These are phyloP conservation scores for Ardeotis arabs DNA, from an alignment of 2,113 vertebrate genomes.

Conservation along the genomic window DNA sequence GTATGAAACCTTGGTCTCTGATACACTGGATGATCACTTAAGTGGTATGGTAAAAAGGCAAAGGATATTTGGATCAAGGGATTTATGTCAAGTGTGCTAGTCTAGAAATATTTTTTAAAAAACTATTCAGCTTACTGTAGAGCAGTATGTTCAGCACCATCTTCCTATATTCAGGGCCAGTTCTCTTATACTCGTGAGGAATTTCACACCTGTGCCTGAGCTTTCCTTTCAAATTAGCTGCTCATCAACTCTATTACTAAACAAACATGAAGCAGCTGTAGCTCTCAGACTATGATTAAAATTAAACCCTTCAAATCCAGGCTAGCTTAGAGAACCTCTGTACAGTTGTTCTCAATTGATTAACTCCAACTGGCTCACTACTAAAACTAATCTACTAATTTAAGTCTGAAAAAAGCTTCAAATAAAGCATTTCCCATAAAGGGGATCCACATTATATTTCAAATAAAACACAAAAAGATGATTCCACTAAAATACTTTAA, in stretches of 20 bases:
- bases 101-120: background rate
- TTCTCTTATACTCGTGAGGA: slow-evolving; percentile 22
- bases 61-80: background rate
- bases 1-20: background rate
- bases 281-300: slow-evolving; percentile 45
- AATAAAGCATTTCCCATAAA: slow-evolving; percentile 33
- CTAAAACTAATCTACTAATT: slow-evolving; percentile 67
- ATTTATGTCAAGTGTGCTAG: background rate
- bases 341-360: slow-evolving; percentile 58
- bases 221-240: slow-evolving; percentile 63
- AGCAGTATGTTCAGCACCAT: background rate
- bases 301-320: slow-evolving; percentile 69
- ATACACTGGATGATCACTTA: background rate
- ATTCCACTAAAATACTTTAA: slow-evolving; percentile 5
- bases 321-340: slow-evolving; percentile 51
- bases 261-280: slow-evolving; percentile 73
- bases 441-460: slow-evolving; percentile 21
- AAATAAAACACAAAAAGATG: slow-evolving; percentile 22
- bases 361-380: slow-evolving; percentile 59
- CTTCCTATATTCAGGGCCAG: background rate
- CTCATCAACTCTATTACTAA: slow-evolving; percentile 71
- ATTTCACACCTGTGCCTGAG: slow-evolving; percentile 55
- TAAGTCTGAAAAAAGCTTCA: slow-evolving; percentile 44
- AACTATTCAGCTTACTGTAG: background rate
- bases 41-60: background rate